phyloP scores from a whole-genome alignment of 2,888 invertebrate species.

The Scaptomyza caliginosa region DNA sequence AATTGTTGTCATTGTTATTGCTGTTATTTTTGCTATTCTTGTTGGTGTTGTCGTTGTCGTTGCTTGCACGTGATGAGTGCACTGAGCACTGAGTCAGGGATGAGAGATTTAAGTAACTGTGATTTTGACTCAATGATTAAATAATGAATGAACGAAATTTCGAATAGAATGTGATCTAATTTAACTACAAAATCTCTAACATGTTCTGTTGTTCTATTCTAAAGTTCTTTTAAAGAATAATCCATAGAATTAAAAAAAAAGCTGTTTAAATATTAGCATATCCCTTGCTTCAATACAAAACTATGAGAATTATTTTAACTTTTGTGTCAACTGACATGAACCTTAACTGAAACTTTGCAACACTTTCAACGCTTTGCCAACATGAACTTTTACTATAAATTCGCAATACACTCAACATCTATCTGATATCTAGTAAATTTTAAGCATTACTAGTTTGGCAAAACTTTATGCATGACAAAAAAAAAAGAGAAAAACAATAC shows the following conservation, averaged over 20 bases:
- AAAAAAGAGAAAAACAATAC: too few species aligned
- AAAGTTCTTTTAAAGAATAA: too few species aligned
- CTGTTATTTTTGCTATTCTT: slow-evolving; percentile 32
- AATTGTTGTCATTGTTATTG: slow-evolving; percentile 70
- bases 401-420: neutral
- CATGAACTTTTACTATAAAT: neutral
- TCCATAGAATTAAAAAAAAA: too few species aligned
- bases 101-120: slow-evolving; percentile 26
- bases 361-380: neutral
- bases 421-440: neutral
- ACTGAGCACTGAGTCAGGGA: slow-evolving; percentile 21
- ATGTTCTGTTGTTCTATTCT: too few species aligned
- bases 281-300: too few species aligned
- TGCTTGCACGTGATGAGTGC: slow-evolving; percentile 60
- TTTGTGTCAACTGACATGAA: neutral
- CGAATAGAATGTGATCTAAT: neutral
- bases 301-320: neutral
- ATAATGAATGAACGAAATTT: neutral
- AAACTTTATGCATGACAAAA: neutral
- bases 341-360: neutral
- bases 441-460: neutral
- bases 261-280: neutral
- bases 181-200: neutral
- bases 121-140: slow-evolving; percentile 20
- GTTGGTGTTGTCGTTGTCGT: slow-evolving; percentile 15